These are phyloP conservation scores for Cephalophus harveyi DNA, from an alignment of 2,113 vertebrate genomes.

Conservation along the genomic window DNA sequence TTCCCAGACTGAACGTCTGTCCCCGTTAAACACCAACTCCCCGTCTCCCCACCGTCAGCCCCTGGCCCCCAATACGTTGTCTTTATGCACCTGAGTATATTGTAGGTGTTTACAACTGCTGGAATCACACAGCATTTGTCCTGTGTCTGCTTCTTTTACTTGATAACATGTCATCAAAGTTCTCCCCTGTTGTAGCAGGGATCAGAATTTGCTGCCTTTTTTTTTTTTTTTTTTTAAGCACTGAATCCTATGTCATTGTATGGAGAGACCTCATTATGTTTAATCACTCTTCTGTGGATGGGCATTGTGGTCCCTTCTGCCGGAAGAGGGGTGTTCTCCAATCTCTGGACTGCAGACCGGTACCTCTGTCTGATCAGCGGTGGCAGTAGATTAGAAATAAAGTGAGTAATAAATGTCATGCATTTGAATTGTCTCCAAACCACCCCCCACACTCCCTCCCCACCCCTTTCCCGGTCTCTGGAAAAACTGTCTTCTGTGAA, in stretches of 20 bases:
- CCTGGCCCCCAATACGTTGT: fast-evolving
- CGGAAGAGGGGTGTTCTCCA: not conserved
- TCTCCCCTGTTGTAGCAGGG: not conserved
- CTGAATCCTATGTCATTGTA: not conserved
- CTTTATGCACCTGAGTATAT: not conserved
- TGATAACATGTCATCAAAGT: not conserved
- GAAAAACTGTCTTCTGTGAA: not conserved
- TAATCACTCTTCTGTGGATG: not conserved
- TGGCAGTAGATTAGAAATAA: not conserved
- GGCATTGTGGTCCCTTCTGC: not conserved
- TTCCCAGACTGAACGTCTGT: not conserved
- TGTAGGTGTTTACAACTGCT: fast-evolving
- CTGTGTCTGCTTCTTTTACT: not conserved
- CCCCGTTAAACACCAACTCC: fast-evolving
- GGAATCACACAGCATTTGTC: fast-evolving
- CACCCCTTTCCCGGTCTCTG: not conserved
- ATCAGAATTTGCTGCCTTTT: fast-evolving
- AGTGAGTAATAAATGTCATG: not conserved
- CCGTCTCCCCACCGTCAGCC: fast-evolving
- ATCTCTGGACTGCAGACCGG: not conserved
- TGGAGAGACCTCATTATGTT: not conserved
- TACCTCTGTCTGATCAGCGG: not conserved
- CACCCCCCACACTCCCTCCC: fast-evolving
- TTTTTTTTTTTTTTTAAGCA: not conserved
- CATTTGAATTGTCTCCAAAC: not conserved